Percentiles rank a stretch among this genome's conserved stretches.
Conservation (phyloP, 2,113 vertebrate genomes). For the Myxocyprinus asiaticus region DNA sequence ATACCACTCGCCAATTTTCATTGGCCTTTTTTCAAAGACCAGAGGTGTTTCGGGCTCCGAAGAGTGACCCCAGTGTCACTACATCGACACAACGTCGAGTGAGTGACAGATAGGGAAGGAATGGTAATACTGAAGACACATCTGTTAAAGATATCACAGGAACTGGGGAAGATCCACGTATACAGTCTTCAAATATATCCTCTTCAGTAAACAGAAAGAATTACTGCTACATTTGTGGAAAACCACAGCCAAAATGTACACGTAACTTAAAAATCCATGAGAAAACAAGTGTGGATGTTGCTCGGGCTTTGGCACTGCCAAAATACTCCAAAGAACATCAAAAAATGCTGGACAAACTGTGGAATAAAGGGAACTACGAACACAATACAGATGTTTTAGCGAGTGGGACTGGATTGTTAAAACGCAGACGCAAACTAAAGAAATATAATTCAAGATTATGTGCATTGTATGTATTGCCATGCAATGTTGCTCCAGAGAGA, state of each 20-base stretch:
- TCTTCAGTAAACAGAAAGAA: slow-evolving; percentile 37
- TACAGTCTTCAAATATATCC: too few relatives aligned
- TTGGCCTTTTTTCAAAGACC: too few relatives aligned
- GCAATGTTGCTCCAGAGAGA: slow-evolving; percentile 41
- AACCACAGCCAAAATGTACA: slow-evolving; percentile 35
- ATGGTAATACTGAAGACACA: too few relatives aligned
- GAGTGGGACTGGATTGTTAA: neutral
- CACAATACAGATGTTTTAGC: neutral
- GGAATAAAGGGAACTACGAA: neutral
- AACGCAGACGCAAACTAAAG: neutral
- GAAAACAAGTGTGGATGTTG: neutral
- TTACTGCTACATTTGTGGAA: slow-evolving; percentile 50
- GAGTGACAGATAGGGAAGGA: too few relatives aligned
- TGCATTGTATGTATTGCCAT: slow-evolving; percentile 36
- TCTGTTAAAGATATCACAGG: too few relatives aligned
- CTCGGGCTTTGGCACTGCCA: neutral
- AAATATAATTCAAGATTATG: neutral
- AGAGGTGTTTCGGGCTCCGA: too few relatives aligned
- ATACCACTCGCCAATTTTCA: too few relatives aligned
- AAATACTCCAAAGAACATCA: neutral
- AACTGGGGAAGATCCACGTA: too few relatives aligned
- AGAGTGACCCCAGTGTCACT: too few relatives aligned
- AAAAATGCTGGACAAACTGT: neutral
- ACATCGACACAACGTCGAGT: too few relatives aligned
- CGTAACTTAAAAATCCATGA: slow-evolving; percentile 11